Conservation (phyloP, 2,797 vertebrate species). For the Sternotherus odoratus region DNA sequence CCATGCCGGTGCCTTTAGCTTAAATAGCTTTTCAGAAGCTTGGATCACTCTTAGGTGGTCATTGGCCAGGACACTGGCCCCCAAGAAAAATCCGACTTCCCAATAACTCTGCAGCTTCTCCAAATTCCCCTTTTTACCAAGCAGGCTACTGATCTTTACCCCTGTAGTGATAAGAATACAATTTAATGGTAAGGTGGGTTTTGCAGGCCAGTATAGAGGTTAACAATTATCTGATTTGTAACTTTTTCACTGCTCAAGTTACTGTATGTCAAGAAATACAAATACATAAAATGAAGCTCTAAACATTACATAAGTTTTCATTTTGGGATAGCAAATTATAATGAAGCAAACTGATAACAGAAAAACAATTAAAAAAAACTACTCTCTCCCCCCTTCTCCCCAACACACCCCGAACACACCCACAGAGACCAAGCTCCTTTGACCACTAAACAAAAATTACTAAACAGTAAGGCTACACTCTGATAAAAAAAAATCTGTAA, state of each 20-base stretch:
- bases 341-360: not conserved
- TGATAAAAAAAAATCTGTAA: not conserved
- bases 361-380: not conserved
- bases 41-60: slow-evolving; percentile 95
- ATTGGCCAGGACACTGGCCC: slow-evolving; percentile 95
- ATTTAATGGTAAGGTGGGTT: slow-evolving; percentile 18
- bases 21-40: slow-evolving; percentile 98
- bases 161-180: slow-evolving; percentile 82
- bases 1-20: slow-evolving; percentile 96
- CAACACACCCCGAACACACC: not conserved
- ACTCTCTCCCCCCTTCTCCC: not conserved
- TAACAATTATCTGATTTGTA: not conserved
- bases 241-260: not conserved
- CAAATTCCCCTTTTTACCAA: slow-evolving; percentile 97
- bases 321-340: not conserved
- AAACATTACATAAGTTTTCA: not conserved
- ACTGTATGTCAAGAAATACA: not conserved
- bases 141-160: slow-evolving; percentile 97
- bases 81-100: slow-evolving; percentile 98
- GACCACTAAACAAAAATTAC: not conserved
- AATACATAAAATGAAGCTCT: not conserved
- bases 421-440: not conserved
- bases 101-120: slow-evolving; percentile 99
- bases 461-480: not conserved
- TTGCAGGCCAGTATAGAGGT: not conserved